These are phyloP conservation scores for Peucedramus taeniatus DNA, from an alignment of 2,113 vertebrate genomes.

Conservation along the genomic window DNA sequence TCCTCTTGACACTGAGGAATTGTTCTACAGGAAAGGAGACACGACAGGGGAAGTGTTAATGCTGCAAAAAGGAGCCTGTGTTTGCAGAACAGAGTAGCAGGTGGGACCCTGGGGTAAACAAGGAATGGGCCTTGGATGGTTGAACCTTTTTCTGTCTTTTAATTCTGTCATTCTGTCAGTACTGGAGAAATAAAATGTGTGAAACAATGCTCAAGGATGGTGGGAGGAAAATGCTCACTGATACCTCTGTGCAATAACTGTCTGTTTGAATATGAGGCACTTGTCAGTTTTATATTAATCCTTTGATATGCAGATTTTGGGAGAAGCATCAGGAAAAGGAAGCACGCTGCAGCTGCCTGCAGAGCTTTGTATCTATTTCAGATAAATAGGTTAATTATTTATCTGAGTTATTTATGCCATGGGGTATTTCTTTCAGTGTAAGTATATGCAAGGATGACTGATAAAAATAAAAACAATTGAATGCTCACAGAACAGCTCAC, in stretches of 20 bases:
- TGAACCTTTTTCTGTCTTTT: background rate
- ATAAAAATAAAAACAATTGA: background rate
- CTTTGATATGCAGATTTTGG: background rate
- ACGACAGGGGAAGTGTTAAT: background rate
- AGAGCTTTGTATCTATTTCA: background rate
- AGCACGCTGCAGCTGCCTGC: background rate
- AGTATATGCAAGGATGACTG: background rate
- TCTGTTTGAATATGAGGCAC: background rate
- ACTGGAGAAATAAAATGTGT: background rate
- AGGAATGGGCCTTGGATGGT: background rate
- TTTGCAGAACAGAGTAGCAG: background rate
- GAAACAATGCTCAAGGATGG: background rate
- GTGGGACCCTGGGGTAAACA: fast-evolving
- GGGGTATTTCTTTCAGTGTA: background rate
- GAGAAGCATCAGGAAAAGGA: background rate
- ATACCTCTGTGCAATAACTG: background rate
- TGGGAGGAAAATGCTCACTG: background rate
- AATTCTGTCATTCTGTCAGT: background rate
- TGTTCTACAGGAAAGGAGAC: background rate
- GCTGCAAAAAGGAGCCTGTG: background rate
- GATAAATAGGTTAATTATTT: background rate
- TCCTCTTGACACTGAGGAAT: background rate
- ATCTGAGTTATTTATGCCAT: background rate
- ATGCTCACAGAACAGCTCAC: background rate
- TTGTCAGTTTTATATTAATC: background rate